Conservation (phyloP, 2,888 invertebrate genomes). For the Torymus auratus region DNA sequence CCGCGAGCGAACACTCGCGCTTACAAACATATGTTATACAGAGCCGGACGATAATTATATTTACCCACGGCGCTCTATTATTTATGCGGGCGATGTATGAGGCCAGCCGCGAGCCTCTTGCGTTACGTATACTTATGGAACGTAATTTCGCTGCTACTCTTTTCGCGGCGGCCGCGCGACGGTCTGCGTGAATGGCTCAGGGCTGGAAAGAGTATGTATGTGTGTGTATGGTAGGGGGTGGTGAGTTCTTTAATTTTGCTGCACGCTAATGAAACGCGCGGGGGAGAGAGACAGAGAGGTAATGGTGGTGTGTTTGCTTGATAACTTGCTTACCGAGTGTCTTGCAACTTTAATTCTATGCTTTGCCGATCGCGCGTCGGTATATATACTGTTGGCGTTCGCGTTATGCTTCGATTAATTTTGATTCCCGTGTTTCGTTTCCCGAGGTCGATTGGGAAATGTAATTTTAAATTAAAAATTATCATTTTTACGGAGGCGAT, state of each 20-base stretch:
- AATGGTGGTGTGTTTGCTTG: constrained; percentile 8
- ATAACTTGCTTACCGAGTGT: neutral
- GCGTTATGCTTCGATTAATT: constrained; percentile 30
- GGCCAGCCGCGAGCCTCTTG: constrained; percentile 5
- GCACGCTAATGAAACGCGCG: too few species aligned
- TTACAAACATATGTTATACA: constrained; percentile 65
- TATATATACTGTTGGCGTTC: neutral
- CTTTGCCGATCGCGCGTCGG: neutral
- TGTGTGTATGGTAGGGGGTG: too few species aligned
- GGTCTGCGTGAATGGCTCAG: too few species aligned
- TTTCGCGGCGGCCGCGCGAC: constrained; percentile 3
- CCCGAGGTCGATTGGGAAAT: too few species aligned
- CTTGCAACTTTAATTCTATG: neutral
- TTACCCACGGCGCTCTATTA: constrained; percentile 75
- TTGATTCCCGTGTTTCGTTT: neutral
- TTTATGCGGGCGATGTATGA: constrained; percentile 64
- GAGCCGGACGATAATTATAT: constrained; percentile 73
- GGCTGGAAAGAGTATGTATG: too few species aligned
- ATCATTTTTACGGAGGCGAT: too few species aligned
- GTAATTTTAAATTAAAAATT: too few species aligned
- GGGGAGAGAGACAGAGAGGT: neutral
- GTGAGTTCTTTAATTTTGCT: constrained; percentile 60
- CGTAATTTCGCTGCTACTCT: constrained; percentile 22
- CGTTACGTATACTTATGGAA: neutral
- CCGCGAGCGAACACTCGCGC: constrained; percentile 41